A percentile compares a stretch with the other conserved stretches of the same genome.
phyloP scores from a whole-genome alignment of 2,888 invertebrate genomes.

The Junonia oenone region DNA sequence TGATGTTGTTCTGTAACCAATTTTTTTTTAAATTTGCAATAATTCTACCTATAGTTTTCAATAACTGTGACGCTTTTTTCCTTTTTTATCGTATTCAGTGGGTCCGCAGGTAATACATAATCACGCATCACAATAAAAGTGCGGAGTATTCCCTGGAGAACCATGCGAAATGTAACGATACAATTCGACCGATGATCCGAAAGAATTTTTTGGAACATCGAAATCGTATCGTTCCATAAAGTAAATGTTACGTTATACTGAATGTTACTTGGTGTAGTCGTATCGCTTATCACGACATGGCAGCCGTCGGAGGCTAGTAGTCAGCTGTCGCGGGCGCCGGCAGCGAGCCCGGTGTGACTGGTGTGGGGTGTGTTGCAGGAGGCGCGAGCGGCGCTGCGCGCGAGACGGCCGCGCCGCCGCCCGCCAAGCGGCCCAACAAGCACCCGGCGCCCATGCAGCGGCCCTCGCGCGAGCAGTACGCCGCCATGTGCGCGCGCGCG shows the following conservation, averaged over 20 bases:
- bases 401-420: slow-evolving; percentile 80
- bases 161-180: slow-evolving; percentile 3
- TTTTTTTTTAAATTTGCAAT: not conserved
- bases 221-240: slow-evolving; percentile 9
- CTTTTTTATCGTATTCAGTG: not conserved
- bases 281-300: too few relatives aligned
- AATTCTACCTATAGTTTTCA: not conserved
- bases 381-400: slow-evolving; percentile 41
- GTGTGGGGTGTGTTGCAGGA: slow-evolving; percentile 35
- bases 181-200: not conserved
- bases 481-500: slow-evolving; percentile 84
- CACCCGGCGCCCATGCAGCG: slow-evolving; percentile 86
- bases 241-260: not conserved
- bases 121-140: not conserved
- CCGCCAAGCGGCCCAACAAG: slow-evolving; percentile 89
- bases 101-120: not conserved
- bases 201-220: not conserved
- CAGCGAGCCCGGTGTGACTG: not conserved
- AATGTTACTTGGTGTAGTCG: too few relatives aligned
- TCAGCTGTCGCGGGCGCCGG: too few relatives aligned
- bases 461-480: slow-evolving; percentile 85
- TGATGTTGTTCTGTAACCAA: not conserved
- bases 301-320: too few relatives aligned
- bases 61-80: not conserved
- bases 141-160: not conserved